Percentiles rank a stretch among this genome's conserved stretches.
Evolutionary conservation across 2,797 vertebrate species (phyloP).

Genomic region (Aeoliscus strigatus): DNA sequence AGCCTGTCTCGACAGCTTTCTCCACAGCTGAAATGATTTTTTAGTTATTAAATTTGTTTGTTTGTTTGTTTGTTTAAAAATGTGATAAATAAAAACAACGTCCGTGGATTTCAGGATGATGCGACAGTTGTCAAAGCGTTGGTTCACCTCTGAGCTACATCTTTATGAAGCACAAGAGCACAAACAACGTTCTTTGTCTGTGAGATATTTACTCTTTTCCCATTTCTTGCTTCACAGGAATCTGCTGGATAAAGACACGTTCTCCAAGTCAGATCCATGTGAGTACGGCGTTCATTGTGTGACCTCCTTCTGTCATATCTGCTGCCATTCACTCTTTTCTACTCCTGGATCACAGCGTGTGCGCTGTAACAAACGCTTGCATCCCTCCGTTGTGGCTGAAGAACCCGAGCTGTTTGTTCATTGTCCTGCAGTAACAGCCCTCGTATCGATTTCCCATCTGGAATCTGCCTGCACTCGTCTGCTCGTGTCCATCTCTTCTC

Average conservation of each 20-base stretch:
- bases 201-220: constrained; percentile 12
- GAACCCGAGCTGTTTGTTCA: constrained; percentile 30
- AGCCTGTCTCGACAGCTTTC: too few relatives aligned
- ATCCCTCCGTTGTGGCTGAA: constrained; percentile 14
- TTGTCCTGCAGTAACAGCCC: constrained; percentile 31
- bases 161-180: neutral
- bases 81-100: too few relatives aligned
- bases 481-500: constrained; percentile 11
- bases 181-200: neutral
- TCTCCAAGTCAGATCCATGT: constrained; percentile 96
- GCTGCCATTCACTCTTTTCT: neutral
- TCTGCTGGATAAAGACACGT: constrained; percentile 94
- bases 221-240: constrained; percentile 70
- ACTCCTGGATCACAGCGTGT: neutral
- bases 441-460: constrained; percentile 43
- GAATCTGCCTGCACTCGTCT: constrained; percentile 26
- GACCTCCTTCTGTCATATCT: neutral
- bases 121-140: too few relatives aligned
- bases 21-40: too few relatives aligned
- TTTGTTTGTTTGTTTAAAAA: too few relatives aligned
- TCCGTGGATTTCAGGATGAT: too few relatives aligned
- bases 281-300: constrained; percentile 67
- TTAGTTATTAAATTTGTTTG: too few relatives aligned
- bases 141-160: too few relatives aligned
- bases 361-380: constrained; percentile 15